Base-by-base conservation (phyloP, 2,888 invertebrate genomes). In the Sympetrum striolatum region DNA sequence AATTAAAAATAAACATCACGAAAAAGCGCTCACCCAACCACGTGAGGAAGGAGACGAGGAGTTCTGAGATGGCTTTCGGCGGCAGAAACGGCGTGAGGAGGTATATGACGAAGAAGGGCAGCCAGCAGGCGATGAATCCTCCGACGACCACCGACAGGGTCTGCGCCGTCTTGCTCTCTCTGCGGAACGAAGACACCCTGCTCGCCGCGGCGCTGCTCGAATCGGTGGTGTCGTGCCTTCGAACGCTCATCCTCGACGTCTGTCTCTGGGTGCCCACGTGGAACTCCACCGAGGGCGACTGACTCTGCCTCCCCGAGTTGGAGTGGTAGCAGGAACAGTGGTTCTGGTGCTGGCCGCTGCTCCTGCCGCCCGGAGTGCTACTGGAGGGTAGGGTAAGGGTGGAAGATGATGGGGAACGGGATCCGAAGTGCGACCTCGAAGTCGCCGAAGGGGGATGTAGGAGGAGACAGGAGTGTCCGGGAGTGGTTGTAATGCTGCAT, bases 81-180 rank as follows among this genome's bases (percentile, higher is more conserved):
- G 96, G 95, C 90, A 97, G 95, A 92, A 98, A 98, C 8, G 98
- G 98, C 3, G 96, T 97, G 0, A 97, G 94, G 18, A 98, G 94
- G 93, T 98, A 98, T 92, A 97, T 96, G 8, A 97, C 94, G 93
- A 98, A 98, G 94, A 98, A 98, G 0, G 98, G 98, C 48, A 98
- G 93, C 98, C 98, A 98, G 92, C 98, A 98, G 10, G 97, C 96
- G 4, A 98, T 96, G 92, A 98, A 98, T 3, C 98, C 98, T 0
- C 98, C 98, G 0, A 98, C 97, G 0, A 98, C 98, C 8, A 98
- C 96, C 91, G 97, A 97, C 90, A 98, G 93, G 0, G 98, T 98
- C 93, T 98, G 97, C 4, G 98, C 98, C 0, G 98, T 98, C 94
- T 98, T 98, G 5, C 97, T 97, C 93, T 98, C 98, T 90, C 97